phyloP scores from a whole-genome alignment of 1,140 invertebrate species.

The Drosophila repletoides region DNA sequence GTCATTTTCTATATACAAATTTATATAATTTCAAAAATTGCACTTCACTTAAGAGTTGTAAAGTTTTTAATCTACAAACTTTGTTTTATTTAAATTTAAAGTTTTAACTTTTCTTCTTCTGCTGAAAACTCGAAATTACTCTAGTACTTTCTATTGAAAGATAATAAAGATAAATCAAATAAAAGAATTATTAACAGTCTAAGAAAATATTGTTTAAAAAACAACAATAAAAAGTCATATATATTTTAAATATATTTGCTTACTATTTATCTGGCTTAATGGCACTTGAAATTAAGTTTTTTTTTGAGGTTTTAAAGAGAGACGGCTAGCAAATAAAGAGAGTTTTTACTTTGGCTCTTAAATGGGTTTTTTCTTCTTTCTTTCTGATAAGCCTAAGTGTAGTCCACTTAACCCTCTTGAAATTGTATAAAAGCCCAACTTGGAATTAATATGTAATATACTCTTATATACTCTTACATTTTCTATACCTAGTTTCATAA shows the following conservation, averaged over 20 bases:
- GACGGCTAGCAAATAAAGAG: no score
- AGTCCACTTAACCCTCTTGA: slow-evolving; percentile 3
- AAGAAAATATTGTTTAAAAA: not conserved
- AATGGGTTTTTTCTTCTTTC: not conserved
- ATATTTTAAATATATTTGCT: not conserved
- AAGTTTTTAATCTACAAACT: no score
- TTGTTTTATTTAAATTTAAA: no score
- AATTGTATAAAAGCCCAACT: not conserved
- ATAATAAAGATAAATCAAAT: not conserved
- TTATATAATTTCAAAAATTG: not conserved
- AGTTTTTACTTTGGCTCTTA: slow-evolving; percentile 9
- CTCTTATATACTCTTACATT: not conserved
- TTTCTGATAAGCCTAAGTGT: slow-evolving; percentile 7
- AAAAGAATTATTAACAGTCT: not conserved
- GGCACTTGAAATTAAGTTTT: no score
- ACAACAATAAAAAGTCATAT: no score
- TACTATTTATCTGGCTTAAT: no score
- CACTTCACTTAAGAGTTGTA: not conserved
- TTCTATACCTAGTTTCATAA: no score
- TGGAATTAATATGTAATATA: not conserved
- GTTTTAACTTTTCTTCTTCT: not conserved
- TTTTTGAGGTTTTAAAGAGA: no score
- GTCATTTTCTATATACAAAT: no score
- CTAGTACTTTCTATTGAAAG: no score
- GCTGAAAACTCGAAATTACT: no score